Conservation (phyloP, 2,113 vertebrate species). For the Ochotona princeps region DNA sequence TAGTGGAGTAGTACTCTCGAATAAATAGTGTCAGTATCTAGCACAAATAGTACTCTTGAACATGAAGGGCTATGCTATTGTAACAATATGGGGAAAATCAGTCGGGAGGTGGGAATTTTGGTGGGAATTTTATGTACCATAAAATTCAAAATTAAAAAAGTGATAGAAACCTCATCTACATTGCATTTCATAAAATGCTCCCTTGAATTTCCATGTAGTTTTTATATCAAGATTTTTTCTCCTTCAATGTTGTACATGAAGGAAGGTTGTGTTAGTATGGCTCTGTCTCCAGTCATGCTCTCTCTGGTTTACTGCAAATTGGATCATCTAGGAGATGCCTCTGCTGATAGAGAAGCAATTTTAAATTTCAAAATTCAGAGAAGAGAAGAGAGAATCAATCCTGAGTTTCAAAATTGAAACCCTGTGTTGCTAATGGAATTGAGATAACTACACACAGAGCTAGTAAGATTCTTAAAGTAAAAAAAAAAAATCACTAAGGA, state of each 20-base stretch:
- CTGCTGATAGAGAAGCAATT: neutral
- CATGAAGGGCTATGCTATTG: neutral
- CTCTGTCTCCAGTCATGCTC: neutral
- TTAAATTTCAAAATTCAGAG: slow-evolving; percentile 32
- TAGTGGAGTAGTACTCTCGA: no score
- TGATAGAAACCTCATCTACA: neutral
- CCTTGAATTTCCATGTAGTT: neutral
- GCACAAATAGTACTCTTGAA: neutral
- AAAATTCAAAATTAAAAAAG: no score
- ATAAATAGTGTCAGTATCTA: neutral
- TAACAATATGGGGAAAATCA: no score
- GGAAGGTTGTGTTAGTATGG: neutral
- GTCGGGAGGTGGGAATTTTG: no score
- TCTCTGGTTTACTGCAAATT: slow-evolving; percentile 38
- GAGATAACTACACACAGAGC: neutral
- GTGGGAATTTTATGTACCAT: no score
- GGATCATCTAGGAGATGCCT: slow-evolving; percentile 32
- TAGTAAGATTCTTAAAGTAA: slow-evolving; percentile 1
- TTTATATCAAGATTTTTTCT: neutral
- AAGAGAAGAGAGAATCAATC: no score
- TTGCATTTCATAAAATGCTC: neutral
- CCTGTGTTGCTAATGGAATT: slow-evolving; percentile 32
- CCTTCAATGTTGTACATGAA: neutral
- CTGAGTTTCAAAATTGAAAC: slow-evolving; percentile 25
- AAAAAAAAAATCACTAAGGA: neutral